These are phyloP conservation scores for Ceyx erithaca DNA, from an alignment of 2,797 vertebrate species.

Conservation along the genomic window DNA sequence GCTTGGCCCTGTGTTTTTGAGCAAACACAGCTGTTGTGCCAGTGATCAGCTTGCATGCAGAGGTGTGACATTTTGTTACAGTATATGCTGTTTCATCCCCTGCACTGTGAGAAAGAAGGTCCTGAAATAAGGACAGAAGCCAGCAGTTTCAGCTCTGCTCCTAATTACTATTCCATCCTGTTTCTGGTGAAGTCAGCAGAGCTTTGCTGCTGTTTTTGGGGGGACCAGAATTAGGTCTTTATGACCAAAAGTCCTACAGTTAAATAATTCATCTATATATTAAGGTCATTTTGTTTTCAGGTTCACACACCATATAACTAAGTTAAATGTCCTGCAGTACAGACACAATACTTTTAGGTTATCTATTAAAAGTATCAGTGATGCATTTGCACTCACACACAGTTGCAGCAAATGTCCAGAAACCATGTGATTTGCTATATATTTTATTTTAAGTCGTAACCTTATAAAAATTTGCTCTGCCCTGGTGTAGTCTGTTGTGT, in stretches of 20 bases:
- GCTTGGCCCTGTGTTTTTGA: background rate
- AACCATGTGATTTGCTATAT: background rate
- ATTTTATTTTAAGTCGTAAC: background rate
- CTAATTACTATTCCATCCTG: background rate
- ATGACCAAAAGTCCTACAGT: background rate
- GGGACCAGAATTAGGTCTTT: background rate
- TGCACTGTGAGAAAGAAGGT: background rate
- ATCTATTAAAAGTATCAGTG: background rate
- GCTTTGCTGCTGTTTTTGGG: background rate
- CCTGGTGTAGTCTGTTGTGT: background rate
- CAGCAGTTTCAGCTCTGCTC: background rate
- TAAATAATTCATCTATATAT: background rate
- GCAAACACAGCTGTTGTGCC: background rate
- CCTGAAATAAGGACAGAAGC: background rate
- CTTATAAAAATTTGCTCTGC: conserved; percentile 14
- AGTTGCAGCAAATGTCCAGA: background rate
- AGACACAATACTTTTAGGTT: background rate
- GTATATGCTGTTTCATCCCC: background rate
- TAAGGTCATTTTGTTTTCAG: background rate
- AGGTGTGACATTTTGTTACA: background rate
- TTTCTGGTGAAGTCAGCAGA: background rate
- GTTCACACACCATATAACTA: background rate
- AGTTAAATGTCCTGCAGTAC: background rate
- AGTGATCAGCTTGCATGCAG: background rate
- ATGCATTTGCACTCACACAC: background rate